phyloP scores from a whole-genome alignment of 2,113 vertebrate species.

The Myiozetetes cayanensis region DNA sequence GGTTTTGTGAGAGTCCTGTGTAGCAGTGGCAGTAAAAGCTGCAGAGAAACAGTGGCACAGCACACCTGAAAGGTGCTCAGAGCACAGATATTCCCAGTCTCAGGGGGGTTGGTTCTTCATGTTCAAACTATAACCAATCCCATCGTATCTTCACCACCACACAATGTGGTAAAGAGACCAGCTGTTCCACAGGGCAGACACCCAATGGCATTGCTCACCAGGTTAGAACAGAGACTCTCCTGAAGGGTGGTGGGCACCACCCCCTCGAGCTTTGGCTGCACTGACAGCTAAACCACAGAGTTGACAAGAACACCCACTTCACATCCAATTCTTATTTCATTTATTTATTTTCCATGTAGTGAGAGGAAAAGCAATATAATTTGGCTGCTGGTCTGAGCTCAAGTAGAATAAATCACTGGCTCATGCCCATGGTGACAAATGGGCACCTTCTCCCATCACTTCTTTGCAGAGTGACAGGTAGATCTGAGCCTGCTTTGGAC shows the following conservation, averaged over 20 bases:
- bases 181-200: not conserved
- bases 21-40: not conserved
- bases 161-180: not conserved
- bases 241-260: not conserved
- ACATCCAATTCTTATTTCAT: not conserved
- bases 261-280: fast-evolving
- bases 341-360: not conserved
- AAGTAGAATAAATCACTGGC: not conserved
- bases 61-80: not conserved
- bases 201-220: fast-evolving
- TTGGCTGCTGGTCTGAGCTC: not conserved
- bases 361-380: not conserved
- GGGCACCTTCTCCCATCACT: not conserved
- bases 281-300: not conserved
- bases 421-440: not conserved
- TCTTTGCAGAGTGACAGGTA: not conserved
- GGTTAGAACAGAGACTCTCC: not conserved
- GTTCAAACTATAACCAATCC: not conserved
- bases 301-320: not conserved
- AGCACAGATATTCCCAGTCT: not conserved
- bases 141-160: not conserved
- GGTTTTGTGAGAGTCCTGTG: not conserved
- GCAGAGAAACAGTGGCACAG: not conserved
- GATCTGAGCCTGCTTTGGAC: not conserved
- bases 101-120: not conserved